Percentiles rank a stretch among this genome's conserved stretches.
Evolutionary conservation across 2,888 invertebrate genomes (phyloP).

Genomic region (Morpho achilles): DNA sequence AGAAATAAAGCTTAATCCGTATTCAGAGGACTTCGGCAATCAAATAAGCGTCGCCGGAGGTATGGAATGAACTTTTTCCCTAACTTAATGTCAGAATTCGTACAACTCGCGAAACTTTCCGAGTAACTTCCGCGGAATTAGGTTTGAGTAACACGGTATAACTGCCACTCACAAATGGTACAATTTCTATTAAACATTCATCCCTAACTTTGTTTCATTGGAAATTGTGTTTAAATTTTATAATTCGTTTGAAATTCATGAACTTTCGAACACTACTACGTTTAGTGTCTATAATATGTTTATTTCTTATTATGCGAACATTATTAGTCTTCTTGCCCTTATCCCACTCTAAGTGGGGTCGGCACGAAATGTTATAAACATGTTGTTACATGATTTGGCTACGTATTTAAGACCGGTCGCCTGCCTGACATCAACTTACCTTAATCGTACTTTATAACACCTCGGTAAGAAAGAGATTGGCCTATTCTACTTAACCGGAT

Average conservation of each 20-base stretch:
- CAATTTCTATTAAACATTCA: conserved; percentile 20
- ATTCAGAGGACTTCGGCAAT: conserved; percentile 74
- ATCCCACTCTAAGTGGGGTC: too few species aligned
- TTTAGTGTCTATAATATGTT: too few species aligned
- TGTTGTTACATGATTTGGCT: too few species aligned
- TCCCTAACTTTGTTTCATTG: conserved; percentile 7
- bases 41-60: conserved; percentile 80
- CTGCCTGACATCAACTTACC: too few species aligned
- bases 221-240: conserved; percentile 22
- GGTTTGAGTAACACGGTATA: conserved; percentile 21
- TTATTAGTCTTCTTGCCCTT: too few species aligned
- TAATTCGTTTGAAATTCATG: conserved; percentile 10
- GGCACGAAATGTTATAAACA: too few species aligned
- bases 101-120: conserved; percentile 26
- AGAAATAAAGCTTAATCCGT: conserved; percentile 77
- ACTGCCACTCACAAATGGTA: conserved; percentile 23
- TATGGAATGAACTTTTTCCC: conserved; percentile 34
- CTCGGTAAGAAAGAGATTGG: too few species aligned
- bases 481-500: too few species aligned
- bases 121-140: conserved; percentile 22
- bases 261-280: too few species aligned
- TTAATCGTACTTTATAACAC: too few species aligned
- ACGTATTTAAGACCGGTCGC: too few species aligned
- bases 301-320: too few species aligned
- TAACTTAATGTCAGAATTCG: conserved; percentile 25